Evolutionary conservation across 2,113 vertebrate species (phyloP).

Genomic region (Cyanocitta stelleri): DNA sequence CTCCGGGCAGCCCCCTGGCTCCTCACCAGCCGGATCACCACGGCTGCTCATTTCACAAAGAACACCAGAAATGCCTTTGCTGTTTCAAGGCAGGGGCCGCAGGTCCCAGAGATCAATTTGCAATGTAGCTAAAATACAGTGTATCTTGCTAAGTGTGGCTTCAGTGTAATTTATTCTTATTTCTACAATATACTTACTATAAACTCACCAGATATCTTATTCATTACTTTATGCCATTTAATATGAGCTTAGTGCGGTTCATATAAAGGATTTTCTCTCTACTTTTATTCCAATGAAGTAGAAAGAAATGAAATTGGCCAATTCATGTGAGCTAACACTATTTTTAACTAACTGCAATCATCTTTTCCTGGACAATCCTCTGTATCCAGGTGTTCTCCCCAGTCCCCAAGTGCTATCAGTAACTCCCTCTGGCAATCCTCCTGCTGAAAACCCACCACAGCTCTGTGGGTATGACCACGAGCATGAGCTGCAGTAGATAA

Average conservation of each 20-base stretch:
- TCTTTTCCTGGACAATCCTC: neutral
- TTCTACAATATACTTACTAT: neutral
- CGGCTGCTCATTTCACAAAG: neutral
- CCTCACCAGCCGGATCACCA: neutral
- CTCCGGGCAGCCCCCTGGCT: neutral
- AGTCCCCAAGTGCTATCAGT: neutral
- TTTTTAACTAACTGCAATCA: neutral
- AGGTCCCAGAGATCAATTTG: neutral
- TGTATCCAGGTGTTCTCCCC: neutral
- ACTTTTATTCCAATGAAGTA: neutral
- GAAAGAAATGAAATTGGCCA: neutral
- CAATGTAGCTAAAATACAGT: neutral
- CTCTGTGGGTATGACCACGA: accelerated
- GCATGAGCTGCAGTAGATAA: neutral
- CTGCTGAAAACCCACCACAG: neutral
- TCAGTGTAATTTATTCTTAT: neutral
- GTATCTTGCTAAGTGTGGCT: neutral
- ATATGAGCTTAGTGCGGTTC: neutral
- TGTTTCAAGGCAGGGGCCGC: neutral
- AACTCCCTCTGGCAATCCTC: neutral
- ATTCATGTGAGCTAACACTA: neutral
- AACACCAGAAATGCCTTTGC: neutral
- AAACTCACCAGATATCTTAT: neutral
- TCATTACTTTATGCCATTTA: neutral
- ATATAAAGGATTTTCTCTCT: neutral